Conservation (phyloP, 2,113 vertebrate genomes). For the Carettochelys insculpta region DNA sequence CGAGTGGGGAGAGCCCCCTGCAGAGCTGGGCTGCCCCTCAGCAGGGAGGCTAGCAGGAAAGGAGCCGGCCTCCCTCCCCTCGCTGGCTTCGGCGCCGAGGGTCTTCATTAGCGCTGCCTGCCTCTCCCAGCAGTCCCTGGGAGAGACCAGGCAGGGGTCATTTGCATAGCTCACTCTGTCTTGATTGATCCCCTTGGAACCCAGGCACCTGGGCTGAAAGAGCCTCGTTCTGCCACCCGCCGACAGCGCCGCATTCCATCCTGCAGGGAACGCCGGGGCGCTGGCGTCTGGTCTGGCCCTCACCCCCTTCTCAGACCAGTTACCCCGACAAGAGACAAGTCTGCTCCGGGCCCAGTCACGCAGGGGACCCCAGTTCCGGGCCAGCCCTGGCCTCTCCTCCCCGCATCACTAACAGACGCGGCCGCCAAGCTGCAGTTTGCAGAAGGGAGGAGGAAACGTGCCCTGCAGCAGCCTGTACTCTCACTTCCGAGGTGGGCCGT, state of each 20-base stretch:
- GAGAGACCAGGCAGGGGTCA: background rate
- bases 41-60: background rate
- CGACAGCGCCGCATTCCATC: background rate
- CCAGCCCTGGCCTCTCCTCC: background rate
- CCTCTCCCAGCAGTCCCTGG: background rate
- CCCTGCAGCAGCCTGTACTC: background rate
- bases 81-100: background rate
- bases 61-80: background rate
- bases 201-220: background rate
- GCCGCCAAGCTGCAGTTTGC: too few species aligned
- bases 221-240: background rate
- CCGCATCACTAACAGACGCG: background rate
- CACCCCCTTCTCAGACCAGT: background rate
- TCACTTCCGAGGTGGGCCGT: background rate
- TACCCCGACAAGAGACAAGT: background rate
- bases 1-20: background rate
- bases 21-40: background rate
- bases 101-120: background rate
- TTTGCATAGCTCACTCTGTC: background rate
- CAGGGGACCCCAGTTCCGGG: background rate
- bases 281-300: background rate
- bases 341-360: background rate
- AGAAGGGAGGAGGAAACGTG: background rate
- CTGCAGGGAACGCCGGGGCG: background rate
- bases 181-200: constrained; percentile 21